Conservation (phyloP, 2,888 invertebrate species). For the Galerucella calmariensis region DNA sequence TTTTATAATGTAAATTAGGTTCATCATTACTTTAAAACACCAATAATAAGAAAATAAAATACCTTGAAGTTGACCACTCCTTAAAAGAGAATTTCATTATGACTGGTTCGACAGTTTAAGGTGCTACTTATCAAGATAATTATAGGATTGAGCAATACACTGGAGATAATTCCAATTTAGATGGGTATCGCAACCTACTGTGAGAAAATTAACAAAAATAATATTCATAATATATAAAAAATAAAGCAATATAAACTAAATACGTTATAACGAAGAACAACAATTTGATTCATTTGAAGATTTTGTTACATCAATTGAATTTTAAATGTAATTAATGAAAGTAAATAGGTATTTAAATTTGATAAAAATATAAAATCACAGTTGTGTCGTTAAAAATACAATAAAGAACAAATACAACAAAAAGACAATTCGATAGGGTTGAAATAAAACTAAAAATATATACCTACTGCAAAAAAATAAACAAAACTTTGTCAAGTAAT, state of each 20-base stretch:
- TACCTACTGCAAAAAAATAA: too few relatives aligned
- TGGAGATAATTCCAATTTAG: neutral
- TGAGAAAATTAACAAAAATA: slow-evolving; percentile 3
- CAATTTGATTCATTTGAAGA: too few relatives aligned
- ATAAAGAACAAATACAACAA: too few relatives aligned
- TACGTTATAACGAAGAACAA: too few relatives aligned
- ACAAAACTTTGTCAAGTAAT: neutral
- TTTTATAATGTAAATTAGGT: neutral
- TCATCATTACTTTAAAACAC: neutral
- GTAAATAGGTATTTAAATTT: too few relatives aligned
- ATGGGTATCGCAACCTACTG: slow-evolving; percentile 4
- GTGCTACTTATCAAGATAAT: slow-evolving; percentile 1
- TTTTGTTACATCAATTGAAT: too few relatives aligned
- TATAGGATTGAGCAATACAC: slow-evolving; percentile 25
- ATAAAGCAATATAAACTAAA: too few relatives aligned
- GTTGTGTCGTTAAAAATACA: too few relatives aligned
- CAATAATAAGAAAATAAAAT: neutral
- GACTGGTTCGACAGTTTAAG: slow-evolving; percentile 18
- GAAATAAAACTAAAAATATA: too few relatives aligned
- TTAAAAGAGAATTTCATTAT: slow-evolving; percentile 23
- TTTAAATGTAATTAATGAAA: too few relatives aligned
- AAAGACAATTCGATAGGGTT: too few relatives aligned
- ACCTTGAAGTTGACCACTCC: neutral
- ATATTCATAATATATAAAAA: neutral
- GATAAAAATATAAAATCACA: too few relatives aligned